phyloP scores from a whole-genome alignment of 2,888 invertebrate species.

The Malthinus flaveolus region DNA sequence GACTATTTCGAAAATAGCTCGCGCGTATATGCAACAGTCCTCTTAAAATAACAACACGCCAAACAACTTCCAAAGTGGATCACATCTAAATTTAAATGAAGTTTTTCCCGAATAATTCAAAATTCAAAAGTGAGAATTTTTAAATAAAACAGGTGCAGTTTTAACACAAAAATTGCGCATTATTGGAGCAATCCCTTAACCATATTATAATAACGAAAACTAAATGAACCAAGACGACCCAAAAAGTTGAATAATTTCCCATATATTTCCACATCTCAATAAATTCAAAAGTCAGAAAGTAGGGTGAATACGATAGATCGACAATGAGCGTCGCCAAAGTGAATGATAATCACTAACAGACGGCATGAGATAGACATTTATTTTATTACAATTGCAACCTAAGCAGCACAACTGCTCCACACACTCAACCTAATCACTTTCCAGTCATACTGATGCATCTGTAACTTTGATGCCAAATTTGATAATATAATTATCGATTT shows the following conservation, averaged over 20 bases:
- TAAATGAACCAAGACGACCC: conserved; percentile 25
- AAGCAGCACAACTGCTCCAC: conserved; percentile 46
- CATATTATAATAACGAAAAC: conserved; percentile 11
- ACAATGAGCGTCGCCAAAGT: conserved; percentile 38
- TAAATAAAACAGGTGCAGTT: not conserved
- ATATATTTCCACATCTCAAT: conserved; percentile 24
- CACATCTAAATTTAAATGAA: conserved; percentile 19
- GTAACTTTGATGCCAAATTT: conserved; percentile 25
- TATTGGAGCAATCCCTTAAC: conserved; percentile 8
- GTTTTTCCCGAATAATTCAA: conserved; percentile 1
- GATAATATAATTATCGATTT: conserved; percentile 30
- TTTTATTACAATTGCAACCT: conserved; percentile 48
- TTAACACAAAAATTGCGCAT: not conserved
- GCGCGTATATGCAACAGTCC: conserved; percentile 22
- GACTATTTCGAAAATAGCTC: conserved; percentile 23
- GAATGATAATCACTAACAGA: conserved; percentile 47
- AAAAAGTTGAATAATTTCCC: conserved; percentile 22
- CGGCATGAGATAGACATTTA: conserved; percentile 49
- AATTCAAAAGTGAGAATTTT: not conserved
- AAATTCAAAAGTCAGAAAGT: conserved; percentile 20
- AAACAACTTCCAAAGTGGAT: conserved; percentile 10
- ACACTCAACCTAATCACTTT: conserved; percentile 32
- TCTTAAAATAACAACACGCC: conserved; percentile 21
- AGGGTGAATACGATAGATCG: conserved; percentile 20
- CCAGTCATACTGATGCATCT: conserved; percentile 29